phyloP scores from a whole-genome alignment of 2,113 vertebrate species.

The Hippoglossus stenolepis region DNA sequence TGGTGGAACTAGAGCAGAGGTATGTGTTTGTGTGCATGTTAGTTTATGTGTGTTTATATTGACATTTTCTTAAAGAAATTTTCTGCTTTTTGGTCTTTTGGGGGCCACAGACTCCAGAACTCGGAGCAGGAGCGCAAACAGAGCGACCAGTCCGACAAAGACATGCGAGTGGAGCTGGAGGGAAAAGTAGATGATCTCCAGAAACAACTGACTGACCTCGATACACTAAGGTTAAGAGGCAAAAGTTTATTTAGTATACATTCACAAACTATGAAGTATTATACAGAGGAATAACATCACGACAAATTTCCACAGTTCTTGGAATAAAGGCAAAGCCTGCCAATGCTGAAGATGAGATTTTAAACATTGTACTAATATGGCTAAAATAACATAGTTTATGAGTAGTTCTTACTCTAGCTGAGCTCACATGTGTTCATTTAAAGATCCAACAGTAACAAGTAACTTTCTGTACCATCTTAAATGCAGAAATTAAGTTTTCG shows the following conservation, averaged over 20 bases:
- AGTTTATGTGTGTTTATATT: neutral
- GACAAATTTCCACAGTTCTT: neutral
- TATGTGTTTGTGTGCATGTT: slow-evolving; percentile 48
- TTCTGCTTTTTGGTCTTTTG: neutral
- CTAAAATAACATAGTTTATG: too few species aligned
- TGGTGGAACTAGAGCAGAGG: slow-evolving; percentile 92
- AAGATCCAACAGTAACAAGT: neutral
- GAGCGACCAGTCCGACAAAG: slow-evolving; percentile 86
- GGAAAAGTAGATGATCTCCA: slow-evolving; percentile 82
- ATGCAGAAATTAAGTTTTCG: too few species aligned
- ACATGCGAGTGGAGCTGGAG: slow-evolving; percentile 87
- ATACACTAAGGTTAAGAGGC: slow-evolving; percentile 84
- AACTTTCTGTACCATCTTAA: neutral
- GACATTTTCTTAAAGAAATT: neutral
- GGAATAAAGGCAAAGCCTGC: too few species aligned
- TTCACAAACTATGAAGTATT: neutral
- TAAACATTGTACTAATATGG: too few species aligned
- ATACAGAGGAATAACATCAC: neutral
- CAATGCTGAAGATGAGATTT: neutral
- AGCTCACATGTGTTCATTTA: neutral
- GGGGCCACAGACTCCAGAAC: slow-evolving; percentile 83
- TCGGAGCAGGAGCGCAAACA: slow-evolving; percentile 84
- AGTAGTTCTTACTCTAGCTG: too few species aligned
- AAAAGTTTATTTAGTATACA: neutral
- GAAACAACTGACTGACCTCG: slow-evolving; percentile 89